Percentiles rank a stretch among this genome's conserved stretches.
phyloP scores from a whole-genome alignment of 2,113 vertebrate genomes.

The Poecile atricapillus region DNA sequence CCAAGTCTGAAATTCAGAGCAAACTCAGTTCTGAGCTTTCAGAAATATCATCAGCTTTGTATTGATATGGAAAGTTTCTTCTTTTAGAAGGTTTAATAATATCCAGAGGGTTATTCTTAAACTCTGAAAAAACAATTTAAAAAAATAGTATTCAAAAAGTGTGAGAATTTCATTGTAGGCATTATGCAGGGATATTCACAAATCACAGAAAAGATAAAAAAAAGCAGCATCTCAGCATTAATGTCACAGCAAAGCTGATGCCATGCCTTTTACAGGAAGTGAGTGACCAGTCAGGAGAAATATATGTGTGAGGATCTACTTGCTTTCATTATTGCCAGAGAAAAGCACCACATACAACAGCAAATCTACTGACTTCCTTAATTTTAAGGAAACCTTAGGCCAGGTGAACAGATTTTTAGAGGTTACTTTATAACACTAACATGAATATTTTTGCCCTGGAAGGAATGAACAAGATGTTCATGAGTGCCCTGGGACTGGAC shows the following conservation, averaged over 20 bases:
- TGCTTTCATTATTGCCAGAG: neutral
- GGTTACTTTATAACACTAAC: neutral
- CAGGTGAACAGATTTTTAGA: neutral
- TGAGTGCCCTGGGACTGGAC: neutral
- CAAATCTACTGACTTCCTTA: neutral
- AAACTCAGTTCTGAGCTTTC: neutral
- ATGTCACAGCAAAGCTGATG: neutral
- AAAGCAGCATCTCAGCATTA: neutral
- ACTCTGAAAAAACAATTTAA: neutral
- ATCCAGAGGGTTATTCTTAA: neutral
- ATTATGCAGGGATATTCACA: neutral
- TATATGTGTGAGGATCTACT: neutral
- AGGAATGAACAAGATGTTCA: neutral
- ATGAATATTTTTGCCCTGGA: neutral
- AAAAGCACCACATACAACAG: neutral
- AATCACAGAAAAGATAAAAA: neutral
- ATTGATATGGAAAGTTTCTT: neutral
- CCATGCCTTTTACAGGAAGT: neutral
- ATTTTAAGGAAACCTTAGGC: neutral
- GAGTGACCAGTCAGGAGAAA: neutral
- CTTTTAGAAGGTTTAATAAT: neutral
- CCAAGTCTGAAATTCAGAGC: neutral
- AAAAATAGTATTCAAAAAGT: neutral
- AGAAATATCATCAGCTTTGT: neutral
- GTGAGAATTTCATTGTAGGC: neutral